Percentiles rank a stretch among this genome's conserved stretches.
phyloP scores from a whole-genome alignment of 1,140 invertebrate genomes.

The Phocides pigmalion region DNA sequence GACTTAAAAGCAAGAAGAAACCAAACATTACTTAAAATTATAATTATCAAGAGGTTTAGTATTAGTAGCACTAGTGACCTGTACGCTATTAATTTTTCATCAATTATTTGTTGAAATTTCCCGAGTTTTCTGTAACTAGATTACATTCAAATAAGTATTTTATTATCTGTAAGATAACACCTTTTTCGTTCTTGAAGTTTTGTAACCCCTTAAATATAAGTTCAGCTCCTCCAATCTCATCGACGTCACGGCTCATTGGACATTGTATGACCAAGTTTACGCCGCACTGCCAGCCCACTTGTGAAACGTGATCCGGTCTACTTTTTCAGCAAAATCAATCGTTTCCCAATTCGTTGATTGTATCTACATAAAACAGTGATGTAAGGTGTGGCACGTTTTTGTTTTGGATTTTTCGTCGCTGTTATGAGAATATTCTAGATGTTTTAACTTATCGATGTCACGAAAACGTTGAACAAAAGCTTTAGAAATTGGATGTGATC shows the following conservation, averaged over 20 bases:
- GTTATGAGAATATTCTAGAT: no score
- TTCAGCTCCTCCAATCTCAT: slow-evolving; percentile 22
- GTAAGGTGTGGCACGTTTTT: slow-evolving; percentile 1
- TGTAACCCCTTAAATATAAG: not conserved
- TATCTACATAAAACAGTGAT: slow-evolving; percentile 8
- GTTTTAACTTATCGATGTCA: no score
- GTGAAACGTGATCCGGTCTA: slow-evolving; percentile 28
- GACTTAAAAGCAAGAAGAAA: no score
- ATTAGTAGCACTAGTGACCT: not conserved
- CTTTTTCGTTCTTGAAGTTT: not conserved
- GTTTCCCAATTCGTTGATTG: slow-evolving; percentile 18
- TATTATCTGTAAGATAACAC: not conserved
- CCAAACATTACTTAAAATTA: no score
- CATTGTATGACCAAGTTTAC: slow-evolving; percentile 21
- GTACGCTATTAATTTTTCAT: no score
- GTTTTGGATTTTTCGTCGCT: not conserved
- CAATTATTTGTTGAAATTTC: no score
- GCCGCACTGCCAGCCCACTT: slow-evolving; percentile 8
- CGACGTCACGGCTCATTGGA: slow-evolving; percentile 13
- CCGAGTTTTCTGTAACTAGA: no score
- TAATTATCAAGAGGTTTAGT: no score
- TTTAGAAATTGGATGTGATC: not conserved
- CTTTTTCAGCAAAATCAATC: slow-evolving; percentile 12
- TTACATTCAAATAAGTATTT: not conserved
- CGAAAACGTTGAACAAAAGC: no score